Percentiles rank a stretch among this genome's conserved stretches.
phyloP scores from a whole-genome alignment of 2,113 vertebrate species.

The Myanophis thanlyinensis region DNA sequence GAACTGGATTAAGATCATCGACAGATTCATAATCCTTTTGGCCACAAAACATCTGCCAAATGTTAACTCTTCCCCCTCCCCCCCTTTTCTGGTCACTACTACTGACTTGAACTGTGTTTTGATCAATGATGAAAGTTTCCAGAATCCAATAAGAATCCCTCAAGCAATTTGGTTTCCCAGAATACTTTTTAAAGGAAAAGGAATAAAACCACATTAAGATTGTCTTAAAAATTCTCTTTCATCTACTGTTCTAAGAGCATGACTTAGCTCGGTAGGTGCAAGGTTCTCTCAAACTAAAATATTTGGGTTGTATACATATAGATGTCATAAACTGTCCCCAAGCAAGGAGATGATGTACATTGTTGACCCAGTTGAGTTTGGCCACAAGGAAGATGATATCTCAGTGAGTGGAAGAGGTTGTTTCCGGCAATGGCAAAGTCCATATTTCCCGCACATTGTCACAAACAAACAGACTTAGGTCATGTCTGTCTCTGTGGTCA shows the following conservation, averaged over 20 bases:
- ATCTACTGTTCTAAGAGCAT: slow-evolving; percentile 29
- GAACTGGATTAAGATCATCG: slow-evolving; percentile 66
- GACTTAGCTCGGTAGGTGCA: slow-evolving; percentile 8
- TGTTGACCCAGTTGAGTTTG: neutral
- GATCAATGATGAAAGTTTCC: slow-evolving; percentile 60
- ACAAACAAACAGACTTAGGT: neutral
- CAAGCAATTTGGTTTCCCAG: slow-evolving; percentile 47
- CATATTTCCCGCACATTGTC: neutral
- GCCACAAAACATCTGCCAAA: slow-evolving; percentile 65
- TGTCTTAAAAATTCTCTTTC: slow-evolving; percentile 41
- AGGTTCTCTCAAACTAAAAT: slow-evolving; percentile 19
- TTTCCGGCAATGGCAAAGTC: neutral
- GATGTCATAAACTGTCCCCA: slow-evolving; percentile 10
- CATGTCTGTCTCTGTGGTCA: neutral
- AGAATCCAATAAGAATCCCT: slow-evolving; percentile 45
- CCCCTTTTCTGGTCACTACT: slow-evolving; percentile 46
- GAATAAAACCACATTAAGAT: slow-evolving; percentile 33
- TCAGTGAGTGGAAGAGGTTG: neutral
- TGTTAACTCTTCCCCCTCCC: slow-evolving; percentile 43
- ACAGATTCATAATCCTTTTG: slow-evolving; percentile 59
- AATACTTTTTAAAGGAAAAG: slow-evolving; percentile 52
- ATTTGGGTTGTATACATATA: slow-evolving; percentile 2
- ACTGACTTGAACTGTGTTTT: slow-evolving; percentile 57
- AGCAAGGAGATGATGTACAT: neutral
- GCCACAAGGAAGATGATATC: slow-evolving; percentile 11